Evolutionary conservation across 2,797 vertebrate genomes (phyloP).

Genomic region (Phyllotis vaccarum): DNA sequence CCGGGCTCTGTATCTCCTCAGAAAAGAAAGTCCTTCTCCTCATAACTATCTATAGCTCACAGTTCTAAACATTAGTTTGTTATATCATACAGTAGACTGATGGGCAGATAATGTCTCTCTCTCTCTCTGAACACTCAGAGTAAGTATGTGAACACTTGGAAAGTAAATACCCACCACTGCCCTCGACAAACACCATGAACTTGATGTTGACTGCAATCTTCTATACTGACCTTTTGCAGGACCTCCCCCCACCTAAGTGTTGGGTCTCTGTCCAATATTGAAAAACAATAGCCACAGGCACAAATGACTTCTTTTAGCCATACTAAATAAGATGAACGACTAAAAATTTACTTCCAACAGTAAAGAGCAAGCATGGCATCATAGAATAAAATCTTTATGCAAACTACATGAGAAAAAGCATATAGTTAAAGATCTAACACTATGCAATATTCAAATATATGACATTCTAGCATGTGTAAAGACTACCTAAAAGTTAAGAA

Average conservation of each 20-base stretch:
- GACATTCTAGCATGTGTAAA: neutral
- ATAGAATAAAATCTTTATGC: neutral
- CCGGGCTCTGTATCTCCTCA: rapidly evolving
- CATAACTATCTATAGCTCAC: neutral
- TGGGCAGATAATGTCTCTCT: neutral
- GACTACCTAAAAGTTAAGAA: neutral
- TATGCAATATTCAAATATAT: neutral
- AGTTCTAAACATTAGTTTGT: neutral
- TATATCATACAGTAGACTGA: neutral
- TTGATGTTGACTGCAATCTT: neutral
- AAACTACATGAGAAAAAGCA: neutral
- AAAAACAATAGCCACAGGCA: neutral
- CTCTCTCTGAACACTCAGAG: neutral
- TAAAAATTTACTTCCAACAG: neutral
- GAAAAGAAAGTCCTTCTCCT: neutral
- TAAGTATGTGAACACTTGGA: too few relatives aligned
- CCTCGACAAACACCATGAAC: neutral
- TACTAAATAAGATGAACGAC: neutral
- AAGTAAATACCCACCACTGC: neutral
- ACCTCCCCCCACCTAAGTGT: rapidly evolving
- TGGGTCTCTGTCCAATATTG: too few relatives aligned
- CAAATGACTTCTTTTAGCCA: neutral
- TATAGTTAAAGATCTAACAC: neutral
- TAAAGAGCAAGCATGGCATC: neutral
- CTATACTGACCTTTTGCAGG: neutral